Percentiles rank a stretch among this genome's conserved stretches.
phyloP scores from a whole-genome alignment of 2,888 invertebrate genomes.

The Gandaritis pyraliata region DNA sequence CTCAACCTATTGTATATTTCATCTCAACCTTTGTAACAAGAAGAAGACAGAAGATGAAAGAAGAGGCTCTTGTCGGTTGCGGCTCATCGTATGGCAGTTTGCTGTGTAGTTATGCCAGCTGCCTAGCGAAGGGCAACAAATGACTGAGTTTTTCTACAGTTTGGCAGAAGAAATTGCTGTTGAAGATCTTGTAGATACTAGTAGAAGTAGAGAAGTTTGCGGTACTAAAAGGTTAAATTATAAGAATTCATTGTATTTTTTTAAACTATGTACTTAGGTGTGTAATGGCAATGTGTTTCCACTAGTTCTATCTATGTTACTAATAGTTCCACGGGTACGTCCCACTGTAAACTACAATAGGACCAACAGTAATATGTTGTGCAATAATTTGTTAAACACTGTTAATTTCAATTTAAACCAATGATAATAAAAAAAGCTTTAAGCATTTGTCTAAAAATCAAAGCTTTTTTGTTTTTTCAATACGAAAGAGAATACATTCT shows the following conservation, averaged over 20 bases:
- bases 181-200: constrained; percentile 30
- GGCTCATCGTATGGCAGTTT: constrained; percentile 85
- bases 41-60: constrained; percentile 35
- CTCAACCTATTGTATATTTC: no score
- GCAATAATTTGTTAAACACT: no score
- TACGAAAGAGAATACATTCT: neutral
- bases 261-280: no score
- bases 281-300: no score
- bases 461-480: no score
- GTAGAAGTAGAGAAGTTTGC: constrained; percentile 4
- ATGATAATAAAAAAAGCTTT: neutral
- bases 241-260: no score
- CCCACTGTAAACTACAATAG: no score
- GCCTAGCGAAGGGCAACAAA: constrained; percentile 86
- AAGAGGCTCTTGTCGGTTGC: constrained; percentile 75
- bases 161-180: constrained; percentile 19
- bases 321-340: no score
- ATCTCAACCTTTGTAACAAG: neutral
- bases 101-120: constrained; percentile 80
- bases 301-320: no score
- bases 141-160: constrained; percentile 70
- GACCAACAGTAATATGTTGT: no score
- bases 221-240: no score
- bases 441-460: neutral
- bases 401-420: no score